Conservation (phyloP, 1,140 invertebrate genomes). For the Orussus abietinus region DNA sequence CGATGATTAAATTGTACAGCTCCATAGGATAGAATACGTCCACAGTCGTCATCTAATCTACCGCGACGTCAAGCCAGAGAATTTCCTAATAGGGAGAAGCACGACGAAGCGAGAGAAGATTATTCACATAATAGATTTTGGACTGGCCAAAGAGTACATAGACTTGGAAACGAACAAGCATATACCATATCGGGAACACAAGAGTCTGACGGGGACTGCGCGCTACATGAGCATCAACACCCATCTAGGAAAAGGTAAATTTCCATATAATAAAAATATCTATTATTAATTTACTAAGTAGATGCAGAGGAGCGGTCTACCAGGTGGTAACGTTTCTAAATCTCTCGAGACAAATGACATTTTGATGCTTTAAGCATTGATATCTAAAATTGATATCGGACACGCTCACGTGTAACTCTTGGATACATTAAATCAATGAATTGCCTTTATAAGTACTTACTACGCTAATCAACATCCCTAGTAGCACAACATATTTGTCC, state of each 20-base stretch:
- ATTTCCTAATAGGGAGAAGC: slow-evolving; percentile 98
- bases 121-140: slow-evolving; percentile 99
- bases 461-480: too few relatives aligned
- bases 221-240: slow-evolving; percentile 99
- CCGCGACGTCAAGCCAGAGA: slow-evolving; percentile 99
- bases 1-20: slow-evolving; percentile 54
- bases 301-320: too few relatives aligned
- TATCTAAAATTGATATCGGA: too few relatives aligned
- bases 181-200: slow-evolving; percentile 99
- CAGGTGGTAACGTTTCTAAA: too few relatives aligned
- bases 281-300: background rate
- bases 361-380: too few relatives aligned
- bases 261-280: slow-evolving; percentile 10
- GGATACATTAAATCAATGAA: too few relatives aligned
- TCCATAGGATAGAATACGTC: slow-evolving; percentile 99
- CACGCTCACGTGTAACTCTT: too few relatives aligned
- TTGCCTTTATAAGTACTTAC: too few relatives aligned
- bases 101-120: slow-evolving; percentile 98
- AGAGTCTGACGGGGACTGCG: slow-evolving; percentile 95
- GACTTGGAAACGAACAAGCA: slow-evolving; percentile 99
- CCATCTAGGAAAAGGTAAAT: slow-evolving; percentile 95
- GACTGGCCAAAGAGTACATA: slow-evolving; percentile 99
- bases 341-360: too few relatives aligned
- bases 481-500: too few relatives aligned
- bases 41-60: slow-evolving; percentile 99